These are phyloP conservation scores for Geodia barretti DNA, from an alignment of 37 sponge, comb jelly and placozoan species.

Conservation along the genomic window DNA sequence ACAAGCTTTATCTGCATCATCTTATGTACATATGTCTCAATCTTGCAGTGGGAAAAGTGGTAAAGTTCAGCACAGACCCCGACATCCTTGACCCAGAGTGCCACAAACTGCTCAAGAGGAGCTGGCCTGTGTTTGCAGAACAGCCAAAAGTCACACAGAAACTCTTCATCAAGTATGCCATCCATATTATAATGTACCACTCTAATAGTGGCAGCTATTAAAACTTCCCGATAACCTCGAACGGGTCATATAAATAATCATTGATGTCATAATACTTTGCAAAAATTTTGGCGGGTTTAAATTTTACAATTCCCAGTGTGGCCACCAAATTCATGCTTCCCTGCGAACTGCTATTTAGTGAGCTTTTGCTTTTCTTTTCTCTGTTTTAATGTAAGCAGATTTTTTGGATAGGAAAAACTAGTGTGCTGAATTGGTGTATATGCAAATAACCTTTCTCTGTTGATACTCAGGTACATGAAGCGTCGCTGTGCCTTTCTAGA, in stretches of 20 bases:
- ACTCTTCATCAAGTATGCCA: constrained; percentile 74
- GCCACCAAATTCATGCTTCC: too few species aligned
- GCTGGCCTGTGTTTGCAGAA: constrained; percentile 54
- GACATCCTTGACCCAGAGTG: constrained; percentile 54
- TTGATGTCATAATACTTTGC: too few species aligned
- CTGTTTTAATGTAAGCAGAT: too few species aligned
- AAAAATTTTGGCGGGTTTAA: too few species aligned
- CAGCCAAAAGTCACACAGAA: constrained; percentile 63
- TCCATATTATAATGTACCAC: neutral
- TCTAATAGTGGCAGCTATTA: too few species aligned
- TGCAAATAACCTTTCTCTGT: neutral
- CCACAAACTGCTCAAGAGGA: constrained; percentile 42
- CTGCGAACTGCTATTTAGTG: too few species aligned
- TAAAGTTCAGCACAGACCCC: constrained; percentile 50
- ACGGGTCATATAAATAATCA: too few species aligned
- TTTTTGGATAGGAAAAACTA: too few species aligned
- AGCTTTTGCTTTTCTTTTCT: too few species aligned
- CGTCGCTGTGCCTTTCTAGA: constrained; percentile 78
- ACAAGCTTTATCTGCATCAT: neutral
- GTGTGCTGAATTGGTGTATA: neutral
- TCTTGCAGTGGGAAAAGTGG: constrained; percentile 9
- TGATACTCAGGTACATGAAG: constrained; percentile 69
- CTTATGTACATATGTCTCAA: neutral
- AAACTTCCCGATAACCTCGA: too few species aligned
- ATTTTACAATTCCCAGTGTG: too few species aligned